Conservation (phyloP, 2,888 invertebrate species). For the Galerucella pusilla region DNA sequence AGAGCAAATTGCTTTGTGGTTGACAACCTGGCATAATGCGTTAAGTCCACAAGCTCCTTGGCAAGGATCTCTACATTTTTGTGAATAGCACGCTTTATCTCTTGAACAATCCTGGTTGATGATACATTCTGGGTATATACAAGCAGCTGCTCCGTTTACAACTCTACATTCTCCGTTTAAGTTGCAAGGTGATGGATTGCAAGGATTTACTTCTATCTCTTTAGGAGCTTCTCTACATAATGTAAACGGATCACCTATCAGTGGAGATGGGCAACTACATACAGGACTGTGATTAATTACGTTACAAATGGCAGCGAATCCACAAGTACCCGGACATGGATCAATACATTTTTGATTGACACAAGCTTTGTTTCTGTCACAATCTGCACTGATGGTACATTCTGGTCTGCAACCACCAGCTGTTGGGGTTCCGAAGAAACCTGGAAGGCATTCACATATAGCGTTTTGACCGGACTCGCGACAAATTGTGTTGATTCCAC, state of each 20-base stretch:
- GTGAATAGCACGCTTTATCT: constrained; percentile 81
- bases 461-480: constrained; percentile 68
- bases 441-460: constrained; percentile 80
- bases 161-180: constrained; percentile 84
- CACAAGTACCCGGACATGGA: constrained; percentile 85
- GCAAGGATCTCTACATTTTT: constrained; percentile 87
- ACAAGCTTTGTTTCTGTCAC: constrained; percentile 79
- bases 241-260: constrained; percentile 84
- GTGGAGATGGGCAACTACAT: constrained; percentile 79
- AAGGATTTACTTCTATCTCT: constrained; percentile 73
- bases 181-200: constrained; percentile 86
- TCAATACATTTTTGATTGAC: constrained; percentile 82
- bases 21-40: constrained; percentile 81
- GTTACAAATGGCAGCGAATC: constrained; percentile 80
- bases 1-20: constrained; percentile 85
- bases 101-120: constrained; percentile 89
- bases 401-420: constrained; percentile 82
- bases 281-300: constrained; percentile 88
- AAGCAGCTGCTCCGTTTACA: constrained; percentile 76
- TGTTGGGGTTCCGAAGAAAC: constrained; percentile 78
- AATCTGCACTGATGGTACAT: constrained; percentile 85
- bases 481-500: constrained; percentile 83
- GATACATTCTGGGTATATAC: constrained; percentile 87
- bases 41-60: constrained; percentile 85
- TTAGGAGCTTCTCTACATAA: constrained; percentile 69